Evolutionary conservation across 2,113 vertebrate species (phyloP).

Genomic region (Balaeniceps rex): DNA sequence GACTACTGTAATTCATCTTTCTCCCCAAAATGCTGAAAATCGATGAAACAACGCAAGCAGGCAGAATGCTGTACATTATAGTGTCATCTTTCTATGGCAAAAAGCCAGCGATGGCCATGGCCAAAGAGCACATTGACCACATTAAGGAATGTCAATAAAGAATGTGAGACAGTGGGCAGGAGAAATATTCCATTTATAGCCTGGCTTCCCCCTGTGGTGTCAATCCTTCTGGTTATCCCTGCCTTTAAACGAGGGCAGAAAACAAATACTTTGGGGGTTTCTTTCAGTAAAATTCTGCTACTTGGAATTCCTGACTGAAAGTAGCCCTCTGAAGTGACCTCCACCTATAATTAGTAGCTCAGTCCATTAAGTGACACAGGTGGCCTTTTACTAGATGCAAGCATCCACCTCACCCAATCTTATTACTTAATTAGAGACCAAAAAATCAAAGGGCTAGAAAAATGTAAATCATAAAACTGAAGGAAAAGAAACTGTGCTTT

Average conservation of each 20-base stretch:
- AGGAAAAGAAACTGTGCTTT: not conserved
- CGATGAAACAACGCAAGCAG: not conserved
- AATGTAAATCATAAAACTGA: constrained; percentile 63
- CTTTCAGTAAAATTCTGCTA: constrained; percentile 9
- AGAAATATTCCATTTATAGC: not conserved
- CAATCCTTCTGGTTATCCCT: not conserved
- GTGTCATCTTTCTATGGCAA: not conserved
- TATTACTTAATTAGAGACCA: constrained; percentile 60
- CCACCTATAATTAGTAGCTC: constrained; percentile 54
- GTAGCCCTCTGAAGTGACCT: constrained; percentile 14
- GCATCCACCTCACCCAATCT: not conserved
- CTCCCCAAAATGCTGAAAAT: not conserved
- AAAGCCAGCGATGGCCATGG: not conserved
- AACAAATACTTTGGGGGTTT: not conserved
- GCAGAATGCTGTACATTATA: not conserved
- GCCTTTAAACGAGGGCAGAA: not conserved
- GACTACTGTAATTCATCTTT: not conserved
- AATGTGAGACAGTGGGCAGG: not conserved
- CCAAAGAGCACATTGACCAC: not conserved
- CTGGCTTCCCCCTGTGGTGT: not conserved
- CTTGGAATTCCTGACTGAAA: constrained; percentile 44
- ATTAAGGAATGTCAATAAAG: not conserved
- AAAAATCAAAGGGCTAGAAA: constrained; percentile 41
- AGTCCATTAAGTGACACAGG: constrained; percentile 47
- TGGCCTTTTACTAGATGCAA: not conserved